Evolutionary conservation across 2,888 invertebrate species (phyloP).

Genomic region (Allacma fusca): DNA sequence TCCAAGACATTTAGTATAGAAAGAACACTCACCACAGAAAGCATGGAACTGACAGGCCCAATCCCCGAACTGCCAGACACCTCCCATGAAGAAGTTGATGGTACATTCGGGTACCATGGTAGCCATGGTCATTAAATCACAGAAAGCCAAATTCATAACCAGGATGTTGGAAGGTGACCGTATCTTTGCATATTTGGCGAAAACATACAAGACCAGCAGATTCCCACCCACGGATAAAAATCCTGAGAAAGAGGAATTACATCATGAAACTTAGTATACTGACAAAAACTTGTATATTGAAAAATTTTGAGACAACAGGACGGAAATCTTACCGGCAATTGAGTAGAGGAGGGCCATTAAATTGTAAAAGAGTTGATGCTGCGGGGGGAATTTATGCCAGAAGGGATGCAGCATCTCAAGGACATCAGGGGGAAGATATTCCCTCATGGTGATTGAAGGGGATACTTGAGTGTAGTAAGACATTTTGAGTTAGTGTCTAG

Average conservation of each 20-base stretch:
- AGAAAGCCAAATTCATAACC: conserved; percentile 89
- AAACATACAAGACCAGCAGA: conserved; percentile 69
- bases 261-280: no score
- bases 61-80: conserved; percentile 55
- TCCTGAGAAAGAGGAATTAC: no score
- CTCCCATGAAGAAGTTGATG: conserved; percentile 52
- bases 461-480: background rate
- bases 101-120: conserved; percentile 61
- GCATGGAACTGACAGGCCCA: conserved; percentile 49
- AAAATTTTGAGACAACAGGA: no score
- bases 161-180: conserved; percentile 90
- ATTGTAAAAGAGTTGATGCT: conserved; percentile 49
- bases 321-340: conserved; percentile 44
- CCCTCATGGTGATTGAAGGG: conserved; percentile 37
- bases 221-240: conserved; percentile 45
- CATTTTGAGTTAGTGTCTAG: no score
- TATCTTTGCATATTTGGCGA: conserved; percentile 75
- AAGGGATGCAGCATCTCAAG: conserved; percentile 45
- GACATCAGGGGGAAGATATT: conserved; percentile 51
- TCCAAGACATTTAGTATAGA: no score
- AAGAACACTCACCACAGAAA: conserved; percentile 47
- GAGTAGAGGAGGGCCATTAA: conserved; percentile 48
- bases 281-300: no score
- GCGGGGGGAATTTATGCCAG: conserved; percentile 49
- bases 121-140: conserved; percentile 89